phyloP scores from a whole-genome alignment of 2,888 invertebrate species.

The Allygus modestus region DNA sequence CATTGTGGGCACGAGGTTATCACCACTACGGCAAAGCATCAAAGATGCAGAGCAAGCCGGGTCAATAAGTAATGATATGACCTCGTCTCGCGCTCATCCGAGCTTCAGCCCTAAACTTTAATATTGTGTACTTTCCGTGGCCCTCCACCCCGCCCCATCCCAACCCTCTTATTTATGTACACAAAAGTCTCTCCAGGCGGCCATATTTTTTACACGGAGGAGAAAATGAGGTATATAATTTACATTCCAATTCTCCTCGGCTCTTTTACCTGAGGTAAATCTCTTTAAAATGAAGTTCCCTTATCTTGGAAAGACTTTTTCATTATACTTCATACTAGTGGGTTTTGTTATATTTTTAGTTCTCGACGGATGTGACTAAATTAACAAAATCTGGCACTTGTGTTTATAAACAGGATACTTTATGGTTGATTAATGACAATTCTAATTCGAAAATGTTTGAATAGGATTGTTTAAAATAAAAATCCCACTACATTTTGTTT shows the following conservation, averaged over 20 bases:
- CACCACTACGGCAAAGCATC: neutral
- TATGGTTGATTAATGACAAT: too few species aligned
- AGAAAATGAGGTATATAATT: conserved; percentile 54
- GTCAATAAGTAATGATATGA: conserved; percentile 53
- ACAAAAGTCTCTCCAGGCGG: conserved; percentile 49
- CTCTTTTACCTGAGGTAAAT: conserved; percentile 36
- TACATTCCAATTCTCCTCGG: conserved; percentile 42
- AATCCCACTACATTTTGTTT: too few species aligned
- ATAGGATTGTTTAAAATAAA: too few species aligned
- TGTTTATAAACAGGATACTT: too few species aligned
- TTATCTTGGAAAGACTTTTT: neutral
- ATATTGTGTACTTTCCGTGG: conserved; percentile 45
- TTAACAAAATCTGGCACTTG: too few species aligned
- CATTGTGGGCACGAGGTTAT: conserved; percentile 25
- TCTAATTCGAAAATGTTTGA: too few species aligned
- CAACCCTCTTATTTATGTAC: conserved; percentile 44
- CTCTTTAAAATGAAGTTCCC: conserved; percentile 16
- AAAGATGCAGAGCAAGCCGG: conserved; percentile 14
- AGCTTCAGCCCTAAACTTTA: conserved; percentile 28
- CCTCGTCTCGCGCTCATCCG: conserved; percentile 19
- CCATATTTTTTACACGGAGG: conserved; percentile 35
- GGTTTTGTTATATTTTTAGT: too few species aligned
- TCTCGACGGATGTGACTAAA: too few species aligned
- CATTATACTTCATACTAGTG: too few species aligned
- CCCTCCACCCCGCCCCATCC: neutral